These are phyloP conservation scores for Varanus salvator DNA, from an alignment of 2,113 vertebrate species.

Conservation along the genomic window DNA sequence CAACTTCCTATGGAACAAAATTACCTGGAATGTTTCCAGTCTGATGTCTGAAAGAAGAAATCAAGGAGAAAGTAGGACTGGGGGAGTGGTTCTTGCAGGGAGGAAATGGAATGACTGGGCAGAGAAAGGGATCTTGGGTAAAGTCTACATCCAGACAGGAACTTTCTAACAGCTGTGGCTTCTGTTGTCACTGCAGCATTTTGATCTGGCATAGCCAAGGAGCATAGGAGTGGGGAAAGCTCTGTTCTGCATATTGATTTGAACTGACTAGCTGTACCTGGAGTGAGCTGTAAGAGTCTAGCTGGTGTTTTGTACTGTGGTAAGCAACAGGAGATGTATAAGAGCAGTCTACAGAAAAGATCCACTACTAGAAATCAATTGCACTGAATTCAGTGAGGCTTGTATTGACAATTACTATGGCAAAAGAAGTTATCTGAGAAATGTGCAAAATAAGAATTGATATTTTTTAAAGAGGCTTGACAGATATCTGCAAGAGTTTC, in stretches of 20 bases:
- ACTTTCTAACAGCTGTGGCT: not conserved
- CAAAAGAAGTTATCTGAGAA: not conserved
- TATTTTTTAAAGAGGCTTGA: not conserved
- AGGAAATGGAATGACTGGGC: too few relatives aligned
- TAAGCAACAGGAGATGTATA: not conserved
- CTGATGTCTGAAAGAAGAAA: not conserved
- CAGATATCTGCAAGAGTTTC: not conserved
- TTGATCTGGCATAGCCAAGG: not conserved
- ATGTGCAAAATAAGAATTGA: not conserved
- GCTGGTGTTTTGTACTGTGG: not conserved
- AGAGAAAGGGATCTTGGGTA: not conserved
- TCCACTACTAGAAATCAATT: not conserved
- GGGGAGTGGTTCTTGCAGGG: too few relatives aligned
- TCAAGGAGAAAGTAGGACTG: not conserved
- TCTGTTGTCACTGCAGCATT: not conserved
- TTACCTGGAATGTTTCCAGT: not conserved
- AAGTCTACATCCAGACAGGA: not conserved
- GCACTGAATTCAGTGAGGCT: not conserved
- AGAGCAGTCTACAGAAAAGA: not conserved
- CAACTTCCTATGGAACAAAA: not conserved
- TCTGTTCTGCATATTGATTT: not conserved
- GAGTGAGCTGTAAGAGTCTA: not conserved
- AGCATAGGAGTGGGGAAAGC: not conserved
- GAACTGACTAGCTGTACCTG: not conserved
- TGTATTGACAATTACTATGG: not conserved